Base-by-base conservation (phyloP, 2,888 invertebrate species). In the Caenorhabditis wallacei region DNA sequence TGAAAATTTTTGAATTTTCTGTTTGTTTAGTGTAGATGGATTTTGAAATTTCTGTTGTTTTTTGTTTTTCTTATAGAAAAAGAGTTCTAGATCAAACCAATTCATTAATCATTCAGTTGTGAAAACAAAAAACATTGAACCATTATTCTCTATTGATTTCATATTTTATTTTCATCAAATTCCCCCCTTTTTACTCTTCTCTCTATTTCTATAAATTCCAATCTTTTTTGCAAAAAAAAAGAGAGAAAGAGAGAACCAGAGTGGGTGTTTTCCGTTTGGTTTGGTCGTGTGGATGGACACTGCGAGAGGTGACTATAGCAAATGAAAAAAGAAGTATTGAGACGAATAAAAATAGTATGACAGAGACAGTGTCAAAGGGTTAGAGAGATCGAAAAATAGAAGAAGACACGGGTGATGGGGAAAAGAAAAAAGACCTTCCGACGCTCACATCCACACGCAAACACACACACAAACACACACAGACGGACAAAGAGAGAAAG, bases 401-500 rank as follows among this genome's bases (percentile, higher is more conserved):
- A 48, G 18, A 18, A 48, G n/a, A 18, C 4, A 16, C 5, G 37
- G 37, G 26, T 8, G 66, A 37, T 30, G 30, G 53, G 24, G 37
- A 53, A 66, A 66, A 37, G 51, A 66, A 66, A 66, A 66, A 35
- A 35, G 66, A 48, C 64, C 35, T 53, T 16, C 64, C n/a, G 18
- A 18, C 46, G 46, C 46, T 48, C 46, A 48, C 46, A 18, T 2
- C n/a, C 46, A 30, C 64, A 51, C 51, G 26, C n/a, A 66, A 30
- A 53, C 43, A 63, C 30, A 64, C 53, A 66, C 53, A 66, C 51
- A 66, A 53, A 66, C 51, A 53, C 66, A n/a, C 30, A 43, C 43
- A 4, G 43, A 43, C 5, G 2, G 43, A 30, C 3, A 30, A 30
- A 30, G 30, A 30, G 30, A 8, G 8, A 30, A 30, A 30, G 30